Evolutionary conservation across 2,888 invertebrate genomes (phyloP).

Genomic region (Catocala sponsa): DNA sequence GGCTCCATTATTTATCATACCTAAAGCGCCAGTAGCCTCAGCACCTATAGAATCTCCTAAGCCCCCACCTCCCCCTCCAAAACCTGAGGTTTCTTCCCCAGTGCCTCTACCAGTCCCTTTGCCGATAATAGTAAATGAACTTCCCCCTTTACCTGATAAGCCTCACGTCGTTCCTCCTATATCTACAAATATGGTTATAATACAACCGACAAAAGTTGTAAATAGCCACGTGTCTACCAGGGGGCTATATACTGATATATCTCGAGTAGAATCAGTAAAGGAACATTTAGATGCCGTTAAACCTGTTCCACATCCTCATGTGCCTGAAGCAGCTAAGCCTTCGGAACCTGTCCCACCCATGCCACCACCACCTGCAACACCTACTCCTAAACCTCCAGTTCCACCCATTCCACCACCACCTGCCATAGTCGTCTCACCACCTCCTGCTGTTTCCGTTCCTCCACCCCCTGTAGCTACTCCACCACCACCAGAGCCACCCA

Average conservation of each 20-base stretch:
- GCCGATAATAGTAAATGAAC: slow-evolving; percentile 25
- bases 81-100: not conserved
- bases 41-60: slow-evolving; percentile 1
- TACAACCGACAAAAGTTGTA: slow-evolving; percentile 22
- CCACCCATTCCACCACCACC: slow-evolving; percentile 3
- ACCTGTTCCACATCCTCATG: slow-evolving; percentile 7
- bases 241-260: slow-evolving; percentile 52
- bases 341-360: slow-evolving; percentile 4
- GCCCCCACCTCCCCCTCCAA: slow-evolving; percentile 8
- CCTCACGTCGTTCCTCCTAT: slow-evolving; percentile 30
- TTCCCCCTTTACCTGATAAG: slow-evolving; percentile 16
- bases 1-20: slow-evolving; percentile 25
- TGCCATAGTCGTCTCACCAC: not conserved
- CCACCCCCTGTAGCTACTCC: not conserved
- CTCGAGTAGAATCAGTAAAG: slow-evolving; percentile 42
- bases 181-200: slow-evolving; percentile 45
- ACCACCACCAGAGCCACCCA: not conserved
- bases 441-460: not conserved
- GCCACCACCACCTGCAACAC: slow-evolving; percentile 3
- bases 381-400: slow-evolving; percentile 13
- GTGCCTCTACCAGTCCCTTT: slow-evolving; percentile 14
- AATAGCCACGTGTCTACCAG: slow-evolving; percentile 12
- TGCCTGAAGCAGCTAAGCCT: slow-evolving; percentile 22
- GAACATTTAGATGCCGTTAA: slow-evolving; percentile 38
- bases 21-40: slow-evolving; percentile 13